phyloP scores from a whole-genome alignment of 64 coral and sea anemone genomes.

The Acropora yongei region DNA sequence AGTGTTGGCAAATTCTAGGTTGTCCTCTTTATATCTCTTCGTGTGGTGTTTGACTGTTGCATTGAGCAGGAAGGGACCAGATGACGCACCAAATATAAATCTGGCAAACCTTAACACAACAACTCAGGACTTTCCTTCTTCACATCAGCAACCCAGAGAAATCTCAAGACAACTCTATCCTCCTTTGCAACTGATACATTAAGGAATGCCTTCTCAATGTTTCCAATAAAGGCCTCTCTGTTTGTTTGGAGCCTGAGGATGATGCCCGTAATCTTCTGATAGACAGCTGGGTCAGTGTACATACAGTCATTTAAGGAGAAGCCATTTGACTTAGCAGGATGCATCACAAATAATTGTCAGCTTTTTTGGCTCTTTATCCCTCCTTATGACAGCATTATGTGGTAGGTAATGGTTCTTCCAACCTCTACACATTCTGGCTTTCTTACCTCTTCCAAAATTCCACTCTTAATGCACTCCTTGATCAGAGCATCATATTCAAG shows the following conservation, averaged over 20 bases:
- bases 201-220: slow-evolving; percentile 68
- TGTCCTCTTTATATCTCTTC: not conserved
- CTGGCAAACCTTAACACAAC: slow-evolving; percentile 34
- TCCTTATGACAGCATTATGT: slow-evolving; percentile 39
- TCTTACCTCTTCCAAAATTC: slow-evolving; percentile 34
- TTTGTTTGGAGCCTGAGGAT: slow-evolving; percentile 51
- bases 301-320: slow-evolving; percentile 35
- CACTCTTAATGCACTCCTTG: not conserved
- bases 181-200: slow-evolving; percentile 38
- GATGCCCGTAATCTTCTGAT: slow-evolving; percentile 23
- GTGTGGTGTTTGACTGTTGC: slow-evolving; percentile 35
- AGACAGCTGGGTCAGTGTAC: slow-evolving; percentile 17
- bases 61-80: slow-evolving; percentile 24
- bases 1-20: slow-evolving; percentile 1
- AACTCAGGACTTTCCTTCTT: not conserved
- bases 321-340: not conserved
- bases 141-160: slow-evolving; percentile 44
- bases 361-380: slow-evolving; percentile 33
- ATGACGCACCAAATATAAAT: slow-evolving; percentile 53
- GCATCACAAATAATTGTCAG: slow-evolving; percentile 51
- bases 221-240: slow-evolving; percentile 41
- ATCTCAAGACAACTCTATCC: slow-evolving; percentile 36
- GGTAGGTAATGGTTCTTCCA: slow-evolving; percentile 51
- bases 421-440: not conserved
- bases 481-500: slow-evolving; percentile 57